Evolutionary conservation across 2,113 vertebrate genomes (phyloP).

Genomic region (Prietella phreatophila): DNA sequence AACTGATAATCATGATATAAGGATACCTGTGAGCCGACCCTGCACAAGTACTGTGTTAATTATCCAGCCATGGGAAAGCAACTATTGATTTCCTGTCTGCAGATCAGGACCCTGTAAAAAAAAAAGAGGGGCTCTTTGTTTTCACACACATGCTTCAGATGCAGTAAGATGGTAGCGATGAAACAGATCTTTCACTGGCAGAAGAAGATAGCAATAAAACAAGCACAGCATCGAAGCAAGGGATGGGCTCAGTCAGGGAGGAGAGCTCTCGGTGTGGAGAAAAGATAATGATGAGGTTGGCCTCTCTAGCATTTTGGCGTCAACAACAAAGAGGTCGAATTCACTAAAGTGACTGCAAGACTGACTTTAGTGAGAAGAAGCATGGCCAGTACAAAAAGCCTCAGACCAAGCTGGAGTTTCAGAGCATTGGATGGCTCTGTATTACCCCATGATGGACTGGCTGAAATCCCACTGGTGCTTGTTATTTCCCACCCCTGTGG

Average conservation of each 20-base stretch:
- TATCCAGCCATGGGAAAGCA: slow-evolving; percentile 76
- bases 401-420: slow-evolving; percentile 37
- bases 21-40: slow-evolving; percentile 67
- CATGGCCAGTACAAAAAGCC: slow-evolving; percentile 63
- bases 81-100: slow-evolving; percentile 83
- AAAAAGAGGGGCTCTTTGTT: slow-evolving; percentile 67
- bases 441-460: slow-evolving; percentile 47
- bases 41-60: slow-evolving; percentile 81
- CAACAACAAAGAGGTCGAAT: slow-evolving; percentile 56
- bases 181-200: slow-evolving; percentile 61
- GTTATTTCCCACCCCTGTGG: slow-evolving; percentile 80
- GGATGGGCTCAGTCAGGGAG: slow-evolving; percentile 39
- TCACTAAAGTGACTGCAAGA: slow-evolving; percentile 56
- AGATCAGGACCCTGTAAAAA: slow-evolving; percentile 42
- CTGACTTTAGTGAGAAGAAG: slow-evolving; percentile 58
- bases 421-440: slow-evolving; percentile 40
- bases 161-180: slow-evolving; percentile 75
- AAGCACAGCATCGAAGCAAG: slow-evolving; percentile 39
- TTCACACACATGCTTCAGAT: slow-evolving; percentile 71
- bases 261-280: slow-evolving; percentile 66
- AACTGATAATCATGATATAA: slow-evolving; percentile 73
- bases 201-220: slow-evolving; percentile 62
- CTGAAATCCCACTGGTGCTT: slow-evolving; percentile 77
- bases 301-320: slow-evolving; percentile 60
- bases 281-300: slow-evolving; percentile 65